Base-by-base conservation (phyloP, 92 coral and sea anemone genomes). In the Meandrina meandrites region DNA sequence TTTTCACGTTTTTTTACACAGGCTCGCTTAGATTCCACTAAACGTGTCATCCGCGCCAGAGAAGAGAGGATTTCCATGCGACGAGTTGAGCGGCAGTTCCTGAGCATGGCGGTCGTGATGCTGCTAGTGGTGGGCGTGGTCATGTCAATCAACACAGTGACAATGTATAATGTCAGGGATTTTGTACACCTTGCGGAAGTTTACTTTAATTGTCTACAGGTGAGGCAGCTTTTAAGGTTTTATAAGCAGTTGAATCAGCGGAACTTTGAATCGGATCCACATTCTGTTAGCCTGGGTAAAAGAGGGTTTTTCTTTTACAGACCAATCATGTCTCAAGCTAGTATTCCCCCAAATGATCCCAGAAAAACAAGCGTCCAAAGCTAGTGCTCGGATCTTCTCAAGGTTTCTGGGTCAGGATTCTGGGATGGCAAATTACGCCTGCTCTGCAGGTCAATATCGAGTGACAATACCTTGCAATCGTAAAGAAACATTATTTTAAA, bases 1-100 rank as follows among this genome's bases (percentile, higher is more conserved):
- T 0, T 9, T 56, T 18, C 54, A 11, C n/a, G 0, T 34, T 24
- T 77, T 1, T 79, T 19, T 16, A 37, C 69, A 19, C 84, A 97
- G 99, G 94, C 96, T n/a, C 97, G 99, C 13, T 87, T 90, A 50
- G 93, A 95, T 69, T 75, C 88, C 42, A 84, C 92, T 30, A 86
- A 92, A 0, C 89, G 91, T 35, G 93, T 95, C 24, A 95, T 97
- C 69, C 87, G 99, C 36, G 91, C 97, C 32, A 89, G 93, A 75
- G 94, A 96, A 35, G 99, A 97, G 35, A 84, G 89, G 0, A 81
- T 86, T 66, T 82, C 93, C 7, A 78, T 97, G 91, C 84, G 90
- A 88, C 92, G 96, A 54, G 96, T 96, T 40, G 99, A 97, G 83
- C 93, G 96, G 32, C 99, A 97, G 94, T 97, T 97, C 81, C 90